Conservation (phyloP, 1,140 invertebrate genomes). For the Portunus trituberculatus region DNA sequence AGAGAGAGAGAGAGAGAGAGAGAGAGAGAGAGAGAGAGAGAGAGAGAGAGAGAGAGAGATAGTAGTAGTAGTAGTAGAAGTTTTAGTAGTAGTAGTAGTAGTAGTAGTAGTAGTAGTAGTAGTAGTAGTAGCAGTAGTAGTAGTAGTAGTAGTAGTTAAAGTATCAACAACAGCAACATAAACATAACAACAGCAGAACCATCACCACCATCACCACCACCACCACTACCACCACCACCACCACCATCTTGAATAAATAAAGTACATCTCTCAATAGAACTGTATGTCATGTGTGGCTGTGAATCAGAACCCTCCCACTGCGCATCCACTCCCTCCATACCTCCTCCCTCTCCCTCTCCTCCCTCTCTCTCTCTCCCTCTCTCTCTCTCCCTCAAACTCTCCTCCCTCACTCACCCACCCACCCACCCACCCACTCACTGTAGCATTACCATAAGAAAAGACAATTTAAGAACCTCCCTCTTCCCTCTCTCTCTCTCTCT, state of each 20-base stretch:
- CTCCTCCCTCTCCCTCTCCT: not conserved
- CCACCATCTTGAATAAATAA: too few relatives aligned
- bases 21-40: too few relatives aligned
- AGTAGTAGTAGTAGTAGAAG: not conserved
- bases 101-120: constrained; percentile 22
- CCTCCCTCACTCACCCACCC: not conserved
- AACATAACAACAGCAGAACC: not conserved
- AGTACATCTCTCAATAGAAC: too few relatives aligned
- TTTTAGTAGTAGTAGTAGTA: not conserved
- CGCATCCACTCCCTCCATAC: not conserved
- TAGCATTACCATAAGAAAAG: too few relatives aligned
- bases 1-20: too few relatives aligned
- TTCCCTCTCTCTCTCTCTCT: too few relatives aligned
- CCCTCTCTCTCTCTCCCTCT: not conserved
- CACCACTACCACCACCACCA: too few relatives aligned
- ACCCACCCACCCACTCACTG: not conserved
- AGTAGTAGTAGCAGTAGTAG: constrained; percentile 22
- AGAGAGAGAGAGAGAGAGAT: too few relatives aligned
- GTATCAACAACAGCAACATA: not conserved
- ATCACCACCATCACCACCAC: too few relatives aligned
- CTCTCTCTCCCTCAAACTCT: not conserved
- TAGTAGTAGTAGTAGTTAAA: not conserved
- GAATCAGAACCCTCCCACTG: too few relatives aligned
- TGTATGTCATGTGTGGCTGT: too few relatives aligned
- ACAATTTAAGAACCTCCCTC: too few relatives aligned